phyloP scores from a whole-genome alignment of 2,113 vertebrate species.

The Grus americana region DNA sequence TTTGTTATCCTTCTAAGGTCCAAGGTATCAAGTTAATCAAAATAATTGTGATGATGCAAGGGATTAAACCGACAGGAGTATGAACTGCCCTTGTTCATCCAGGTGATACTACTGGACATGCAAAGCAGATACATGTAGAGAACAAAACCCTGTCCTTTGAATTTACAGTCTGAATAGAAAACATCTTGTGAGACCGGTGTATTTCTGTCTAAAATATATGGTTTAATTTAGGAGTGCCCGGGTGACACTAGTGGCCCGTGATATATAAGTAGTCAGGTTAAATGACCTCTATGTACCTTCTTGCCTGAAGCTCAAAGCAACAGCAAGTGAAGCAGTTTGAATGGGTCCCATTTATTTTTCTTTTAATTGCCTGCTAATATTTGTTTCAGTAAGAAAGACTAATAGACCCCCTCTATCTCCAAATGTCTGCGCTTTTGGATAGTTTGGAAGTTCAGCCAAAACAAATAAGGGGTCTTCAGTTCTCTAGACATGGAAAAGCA shows the following conservation, averaged over 20 bases:
- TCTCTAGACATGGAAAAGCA: background rate
- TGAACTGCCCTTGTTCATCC: background rate
- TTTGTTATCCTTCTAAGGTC: background rate
- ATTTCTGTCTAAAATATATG: conserved; percentile 11
- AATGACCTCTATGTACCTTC: conserved; percentile 6
- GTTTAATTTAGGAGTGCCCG: background rate
- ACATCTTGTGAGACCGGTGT: background rate
- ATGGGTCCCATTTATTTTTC: conserved; percentile 26
- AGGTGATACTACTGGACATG: background rate
- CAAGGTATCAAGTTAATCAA: background rate
- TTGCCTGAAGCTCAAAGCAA: background rate
- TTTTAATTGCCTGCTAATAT: conserved; percentile 42
- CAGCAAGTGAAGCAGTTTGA: background rate
- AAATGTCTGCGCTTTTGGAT: background rate
- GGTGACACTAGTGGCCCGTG: background rate
- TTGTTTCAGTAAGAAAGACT: conserved; percentile 9
- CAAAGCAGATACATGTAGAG: background rate
- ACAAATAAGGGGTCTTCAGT: background rate
- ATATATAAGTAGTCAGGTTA: conserved; percentile 7
- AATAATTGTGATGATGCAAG: background rate
- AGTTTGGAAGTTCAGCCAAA: background rate
- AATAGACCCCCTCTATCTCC: background rate
- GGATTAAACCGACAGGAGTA: background rate
- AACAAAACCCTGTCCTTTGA: background rate
- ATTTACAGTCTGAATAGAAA: background rate